Evolutionary conservation across 2,113 vertebrate species (phyloP).

Genomic region (Ciconia stormi): DNA sequence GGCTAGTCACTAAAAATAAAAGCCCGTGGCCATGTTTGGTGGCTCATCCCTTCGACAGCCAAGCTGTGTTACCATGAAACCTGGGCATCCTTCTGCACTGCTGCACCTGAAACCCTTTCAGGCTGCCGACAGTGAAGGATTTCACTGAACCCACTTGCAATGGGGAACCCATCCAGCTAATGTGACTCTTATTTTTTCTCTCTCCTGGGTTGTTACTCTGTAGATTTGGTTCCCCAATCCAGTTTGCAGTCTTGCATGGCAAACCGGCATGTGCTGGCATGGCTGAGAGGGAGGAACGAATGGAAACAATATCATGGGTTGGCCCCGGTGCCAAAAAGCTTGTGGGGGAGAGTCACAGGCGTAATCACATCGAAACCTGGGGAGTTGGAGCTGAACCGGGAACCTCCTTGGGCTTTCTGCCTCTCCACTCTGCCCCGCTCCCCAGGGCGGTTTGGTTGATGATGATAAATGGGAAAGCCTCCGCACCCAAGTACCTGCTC

Average conservation of each 20-base stretch:
- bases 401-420: background rate
- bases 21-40: fast-evolving
- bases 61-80: background rate
- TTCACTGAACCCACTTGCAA: fast-evolving
- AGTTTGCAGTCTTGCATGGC: background rate
- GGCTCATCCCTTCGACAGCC: background rate
- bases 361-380: background rate
- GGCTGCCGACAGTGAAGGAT: background rate
- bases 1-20: background rate
- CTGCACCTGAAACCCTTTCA: background rate
- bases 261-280: background rate
- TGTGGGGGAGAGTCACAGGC: background rate
- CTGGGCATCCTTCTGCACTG: background rate
- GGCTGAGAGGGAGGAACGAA: background rate
- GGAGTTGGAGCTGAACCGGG: background rate
- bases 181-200: background rate
- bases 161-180: background rate
- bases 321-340: background rate
- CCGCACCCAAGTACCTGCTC: background rate
- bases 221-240: background rate
- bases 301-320: background rate
- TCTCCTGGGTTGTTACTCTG: background rate
- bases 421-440: background rate
- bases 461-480: background rate
- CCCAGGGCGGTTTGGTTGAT: background rate